Evolutionary conservation across 2,797 vertebrate genomes (phyloP).

Genomic region (Gorsachius magnificus): DNA sequence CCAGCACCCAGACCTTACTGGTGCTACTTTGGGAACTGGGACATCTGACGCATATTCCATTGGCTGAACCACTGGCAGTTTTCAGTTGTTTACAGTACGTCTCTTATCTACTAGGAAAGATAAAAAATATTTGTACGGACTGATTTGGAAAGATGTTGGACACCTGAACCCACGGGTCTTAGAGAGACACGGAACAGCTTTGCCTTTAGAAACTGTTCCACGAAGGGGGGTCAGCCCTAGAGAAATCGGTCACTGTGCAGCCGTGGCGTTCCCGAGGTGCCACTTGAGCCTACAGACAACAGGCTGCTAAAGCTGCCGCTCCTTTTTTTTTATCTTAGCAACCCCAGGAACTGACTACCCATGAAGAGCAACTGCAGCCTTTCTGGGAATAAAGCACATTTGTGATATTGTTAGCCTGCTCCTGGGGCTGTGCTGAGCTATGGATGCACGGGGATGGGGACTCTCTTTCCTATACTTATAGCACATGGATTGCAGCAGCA

Average conservation of each 20-base stretch:
- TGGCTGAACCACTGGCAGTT: background rate
- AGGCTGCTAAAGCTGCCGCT: background rate
- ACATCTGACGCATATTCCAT: background rate
- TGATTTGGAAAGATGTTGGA: background rate
- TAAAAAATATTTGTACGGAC: background rate
- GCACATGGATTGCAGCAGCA: background rate
- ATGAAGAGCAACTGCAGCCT: background rate
- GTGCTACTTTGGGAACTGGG: background rate
- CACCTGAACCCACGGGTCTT: background rate
- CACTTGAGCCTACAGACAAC: background rate
- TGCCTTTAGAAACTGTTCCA: background rate
- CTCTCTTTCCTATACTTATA: background rate
- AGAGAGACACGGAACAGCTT: background rate
- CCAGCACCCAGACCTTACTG: background rate
- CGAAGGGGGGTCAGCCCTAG: background rate
- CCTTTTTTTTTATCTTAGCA: background rate
- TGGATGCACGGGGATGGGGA: background rate
- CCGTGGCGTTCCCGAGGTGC: accelerated
- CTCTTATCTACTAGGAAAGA: background rate
- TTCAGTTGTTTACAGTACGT: background rate
- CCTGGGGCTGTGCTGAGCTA: background rate
- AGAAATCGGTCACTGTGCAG: background rate
- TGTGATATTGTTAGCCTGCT: background rate
- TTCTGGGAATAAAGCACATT: background rate
- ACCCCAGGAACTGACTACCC: background rate